These are phyloP conservation scores for Rousettus madagascariensis DNA, from an alignment of 2,797 vertebrate species.

Conservation along the genomic window DNA sequence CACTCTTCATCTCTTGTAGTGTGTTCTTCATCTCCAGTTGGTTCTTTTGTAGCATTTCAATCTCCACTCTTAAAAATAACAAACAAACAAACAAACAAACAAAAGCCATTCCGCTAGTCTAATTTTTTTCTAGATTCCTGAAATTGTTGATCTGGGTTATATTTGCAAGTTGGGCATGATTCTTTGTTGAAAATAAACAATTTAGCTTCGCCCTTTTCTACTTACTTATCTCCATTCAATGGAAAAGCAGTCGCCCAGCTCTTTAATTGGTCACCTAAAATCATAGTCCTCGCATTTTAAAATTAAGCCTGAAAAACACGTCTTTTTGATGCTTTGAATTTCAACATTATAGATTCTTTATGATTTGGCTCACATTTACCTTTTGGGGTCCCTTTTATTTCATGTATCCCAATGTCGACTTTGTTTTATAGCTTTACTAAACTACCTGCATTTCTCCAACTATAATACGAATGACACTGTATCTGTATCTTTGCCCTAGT, in stretches of 20 bases:
- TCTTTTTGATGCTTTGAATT: background rate
- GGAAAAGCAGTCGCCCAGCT: background rate
- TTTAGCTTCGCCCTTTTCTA: background rate
- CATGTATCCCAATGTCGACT: accelerated
- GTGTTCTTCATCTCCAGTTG: no score
- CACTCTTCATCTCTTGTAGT: no score
- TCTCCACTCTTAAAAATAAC: no score
- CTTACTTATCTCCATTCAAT: background rate
- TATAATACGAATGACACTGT: background rate
- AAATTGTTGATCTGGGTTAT: no score
- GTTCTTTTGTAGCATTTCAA: no score
- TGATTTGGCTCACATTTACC: background rate
- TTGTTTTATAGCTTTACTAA: background rate
- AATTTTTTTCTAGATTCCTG: no score
- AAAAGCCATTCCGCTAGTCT: no score
- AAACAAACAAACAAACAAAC: no score
- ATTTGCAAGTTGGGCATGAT: background rate
- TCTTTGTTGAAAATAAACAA: background rate
- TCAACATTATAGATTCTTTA: background rate
- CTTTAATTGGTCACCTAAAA: background rate
- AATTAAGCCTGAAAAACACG: background rate
- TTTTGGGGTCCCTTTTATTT: background rate
- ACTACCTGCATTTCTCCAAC: background rate
- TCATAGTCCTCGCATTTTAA: background rate
- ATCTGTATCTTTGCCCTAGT: background rate